Evolutionary conservation across 2,888 invertebrate genomes (phyloP), one percentile per base, ranked within the genome.

Genomic region (Watsonalla cultraria): DNA sequence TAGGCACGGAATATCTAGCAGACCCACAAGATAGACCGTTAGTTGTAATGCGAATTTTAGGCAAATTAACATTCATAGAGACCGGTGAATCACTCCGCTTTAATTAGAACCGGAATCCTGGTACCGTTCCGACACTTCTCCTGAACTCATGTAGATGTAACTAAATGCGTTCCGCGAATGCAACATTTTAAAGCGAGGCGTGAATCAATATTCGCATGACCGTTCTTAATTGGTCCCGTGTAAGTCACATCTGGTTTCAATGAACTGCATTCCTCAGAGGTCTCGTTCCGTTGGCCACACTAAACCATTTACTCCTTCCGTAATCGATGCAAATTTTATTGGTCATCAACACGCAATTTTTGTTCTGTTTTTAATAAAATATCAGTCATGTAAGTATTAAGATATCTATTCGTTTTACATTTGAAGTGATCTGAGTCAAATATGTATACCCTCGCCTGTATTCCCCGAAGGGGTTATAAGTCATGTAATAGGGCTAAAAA

Each of bases 71-170:
- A 78, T 69, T 62, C 63, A 73, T 60, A 66, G 69, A 66, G 70
- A 69, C 69, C 67, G 71, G 70, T 86, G 86, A 86, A 77, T 88
- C 84, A 86, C 70, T 74, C 65, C 59, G 70, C 71, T 84, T 82
- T 85, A 87, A 86, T 86, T 86, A 82, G 81, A 81, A 84, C 80
- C 82, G 84, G 81, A 80, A 81, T 84, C 74, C 69, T 74, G 68
- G 74, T 82, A 82, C 80, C 80, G 84, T 84, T 84, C 69, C 68
- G 76, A 74, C 72, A 72, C 68, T 80, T 76, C 74, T 75, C 66
- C 60, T 66, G 70, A 75, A 69, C 68, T 75, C 71, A 69, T 72
- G 72, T 72, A 74, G 61, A 68, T 71, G 68, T 72, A 76, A 76
- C 75, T 65, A 74, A 80, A 82, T 76, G 76, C 74, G 76, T 87